Conservation (phyloP, 2,888 invertebrate genomes). For the Polyommatus iphigenia region DNA sequence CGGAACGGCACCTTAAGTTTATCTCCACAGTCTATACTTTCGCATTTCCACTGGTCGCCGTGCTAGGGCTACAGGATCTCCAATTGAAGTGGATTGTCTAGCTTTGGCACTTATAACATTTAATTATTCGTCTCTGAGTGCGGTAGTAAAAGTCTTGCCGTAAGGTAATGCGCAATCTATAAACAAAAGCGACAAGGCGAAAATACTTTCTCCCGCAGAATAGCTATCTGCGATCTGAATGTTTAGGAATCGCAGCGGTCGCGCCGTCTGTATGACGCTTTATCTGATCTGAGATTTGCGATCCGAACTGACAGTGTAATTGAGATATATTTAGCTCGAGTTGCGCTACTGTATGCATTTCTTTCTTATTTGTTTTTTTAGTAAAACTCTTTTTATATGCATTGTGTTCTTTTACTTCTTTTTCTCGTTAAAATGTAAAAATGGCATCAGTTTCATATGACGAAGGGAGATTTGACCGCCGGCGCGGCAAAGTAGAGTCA, state of each 20-base stretch:
- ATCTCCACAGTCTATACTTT: too few species aligned
- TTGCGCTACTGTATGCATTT: conserved; percentile 8
- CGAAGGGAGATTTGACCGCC: too few species aligned
- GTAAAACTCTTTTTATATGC: neutral
- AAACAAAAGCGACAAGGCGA: conserved; percentile 9
- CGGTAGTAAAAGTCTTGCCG: too few species aligned
- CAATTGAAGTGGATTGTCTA: too few species aligned
- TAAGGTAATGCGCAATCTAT: neutral
- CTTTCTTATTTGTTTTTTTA: neutral
- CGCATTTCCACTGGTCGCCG: too few species aligned
- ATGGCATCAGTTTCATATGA: too few species aligned
- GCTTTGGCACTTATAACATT: too few species aligned
- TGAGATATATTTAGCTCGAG: conserved; percentile 29
- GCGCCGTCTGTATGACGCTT: neutral
- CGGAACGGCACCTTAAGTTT: too few species aligned
- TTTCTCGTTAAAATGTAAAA: too few species aligned
- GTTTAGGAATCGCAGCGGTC: conserved; percentile 17
- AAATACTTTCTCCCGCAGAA: conserved; percentile 7
- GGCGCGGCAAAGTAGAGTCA: too few species aligned
- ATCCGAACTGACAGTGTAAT: conserved; percentile 22
- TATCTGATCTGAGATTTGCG: conserved; percentile 14
- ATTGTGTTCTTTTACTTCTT: neutral
- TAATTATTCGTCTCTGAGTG: too few species aligned
- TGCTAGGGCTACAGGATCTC: too few species aligned
- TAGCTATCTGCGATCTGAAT: neutral